A percentile compares a stretch with the other conserved stretches of the same genome.
Evolutionary conservation across 2,888 invertebrate genomes (phyloP).

Genomic region (Mythimna loreyi): DNA sequence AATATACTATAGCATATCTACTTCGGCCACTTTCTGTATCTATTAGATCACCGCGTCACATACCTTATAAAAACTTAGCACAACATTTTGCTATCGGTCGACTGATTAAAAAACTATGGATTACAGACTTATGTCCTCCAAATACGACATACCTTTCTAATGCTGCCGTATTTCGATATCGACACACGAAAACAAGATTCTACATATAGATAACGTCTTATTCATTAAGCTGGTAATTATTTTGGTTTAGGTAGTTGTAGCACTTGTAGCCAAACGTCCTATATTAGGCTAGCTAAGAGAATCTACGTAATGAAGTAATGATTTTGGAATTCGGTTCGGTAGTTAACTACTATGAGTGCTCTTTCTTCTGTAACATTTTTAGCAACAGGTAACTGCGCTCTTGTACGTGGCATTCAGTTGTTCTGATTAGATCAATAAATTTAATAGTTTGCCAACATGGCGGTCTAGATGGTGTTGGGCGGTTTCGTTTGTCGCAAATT

Average conservation of each 20-base stretch:
- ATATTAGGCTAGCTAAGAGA: conserved; percentile 16
- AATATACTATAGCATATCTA: conserved; percentile 77
- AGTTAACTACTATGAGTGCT: background rate
- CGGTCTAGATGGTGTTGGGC: conserved; percentile 81
- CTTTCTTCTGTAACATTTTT: conserved; percentile 9
- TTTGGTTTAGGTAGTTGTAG: conserved; percentile 57
- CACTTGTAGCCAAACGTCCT: conserved; percentile 17
- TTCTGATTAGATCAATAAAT: conserved; percentile 77
- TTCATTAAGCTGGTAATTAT: conserved; percentile 74
- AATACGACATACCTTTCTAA: conserved; percentile 74
- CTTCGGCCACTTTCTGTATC: conserved; percentile 74
- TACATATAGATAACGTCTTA: conserved; percentile 71
- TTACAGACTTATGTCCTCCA: conserved; percentile 70
- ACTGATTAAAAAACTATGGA: conserved; percentile 64
- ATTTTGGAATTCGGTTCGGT: conserved; percentile 12
- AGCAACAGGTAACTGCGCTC: conserved; percentile 1
- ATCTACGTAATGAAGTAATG: conserved; percentile 14
- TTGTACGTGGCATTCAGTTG: conserved; percentile 51
- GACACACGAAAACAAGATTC: conserved; percentile 71
- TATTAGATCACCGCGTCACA: conserved; percentile 72
- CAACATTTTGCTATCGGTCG: conserved; percentile 65
- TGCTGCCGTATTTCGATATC: conserved; percentile 63
- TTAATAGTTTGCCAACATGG: conserved; percentile 77
- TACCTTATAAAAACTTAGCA: conserved; percentile 62
- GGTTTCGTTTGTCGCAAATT: conserved; percentile 89